Conservation (phyloP, 2,113 vertebrate species). For the Garra rufa region DNA sequence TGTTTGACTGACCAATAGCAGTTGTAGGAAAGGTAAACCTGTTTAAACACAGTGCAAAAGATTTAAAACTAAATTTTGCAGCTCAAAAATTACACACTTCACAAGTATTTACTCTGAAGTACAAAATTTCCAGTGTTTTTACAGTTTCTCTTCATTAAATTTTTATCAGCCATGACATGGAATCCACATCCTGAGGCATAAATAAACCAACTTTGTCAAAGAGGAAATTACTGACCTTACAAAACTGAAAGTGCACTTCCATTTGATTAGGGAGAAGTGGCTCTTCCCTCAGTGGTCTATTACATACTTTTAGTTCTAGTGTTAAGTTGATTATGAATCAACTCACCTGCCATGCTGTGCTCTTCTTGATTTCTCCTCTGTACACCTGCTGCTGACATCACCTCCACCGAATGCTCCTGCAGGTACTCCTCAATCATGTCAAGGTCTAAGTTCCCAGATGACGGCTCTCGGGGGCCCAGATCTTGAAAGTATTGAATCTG, state of each 20-base stretch:
- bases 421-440: slow-evolving; percentile 82
- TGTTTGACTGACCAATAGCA: too few species aligned
- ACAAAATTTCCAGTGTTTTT: neutral
- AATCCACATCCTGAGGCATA: neutral
- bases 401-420: slow-evolving; percentile 77
- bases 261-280: neutral
- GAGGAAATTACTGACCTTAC: neutral
- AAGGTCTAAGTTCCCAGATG: slow-evolving; percentile 74
- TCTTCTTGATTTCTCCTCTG: slow-evolving; percentile 53
- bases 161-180: neutral
- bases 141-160: neutral
- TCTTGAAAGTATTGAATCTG: slow-evolving; percentile 71
- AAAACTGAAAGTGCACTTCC: neutral
- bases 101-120: neutral
- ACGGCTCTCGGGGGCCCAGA: slow-evolving; percentile 51
- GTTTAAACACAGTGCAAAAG: too few species aligned
- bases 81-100: too few species aligned
- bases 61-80: too few species aligned
- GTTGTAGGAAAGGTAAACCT: too few species aligned
- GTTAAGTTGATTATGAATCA: neutral
- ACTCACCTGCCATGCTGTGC: slow-evolving; percentile 70
- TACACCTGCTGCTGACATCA: slow-evolving; percentile 59
- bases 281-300: neutral
- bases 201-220: neutral
- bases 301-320: neutral